Evolutionary conservation across 2,113 vertebrate species (phyloP).

Genomic region (Diphyllodes magnificus): DNA sequence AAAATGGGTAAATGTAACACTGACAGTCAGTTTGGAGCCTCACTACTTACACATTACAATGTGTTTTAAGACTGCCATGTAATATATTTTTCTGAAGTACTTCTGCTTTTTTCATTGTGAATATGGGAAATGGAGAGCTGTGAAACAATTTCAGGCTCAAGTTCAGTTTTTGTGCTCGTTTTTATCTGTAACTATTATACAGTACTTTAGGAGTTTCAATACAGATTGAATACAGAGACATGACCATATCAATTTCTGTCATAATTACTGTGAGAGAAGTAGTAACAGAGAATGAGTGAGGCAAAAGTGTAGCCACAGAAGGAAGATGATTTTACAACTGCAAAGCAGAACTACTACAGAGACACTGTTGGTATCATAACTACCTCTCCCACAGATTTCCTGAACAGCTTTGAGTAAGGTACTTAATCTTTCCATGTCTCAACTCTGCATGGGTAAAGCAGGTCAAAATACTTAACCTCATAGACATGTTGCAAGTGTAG

Average conservation of each 20-base stretch:
- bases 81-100: neutral
- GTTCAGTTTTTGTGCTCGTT: slow-evolving; percentile 14
- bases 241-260: neutral
- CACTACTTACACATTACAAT: neutral
- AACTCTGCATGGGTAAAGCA: slow-evolving; percentile 13
- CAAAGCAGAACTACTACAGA: neutral
- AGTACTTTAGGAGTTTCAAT: slow-evolving; percentile 17
- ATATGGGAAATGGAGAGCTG: neutral
- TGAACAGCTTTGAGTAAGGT: slow-evolving; percentile 12
- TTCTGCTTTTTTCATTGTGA: neutral
- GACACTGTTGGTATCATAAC: neutral
- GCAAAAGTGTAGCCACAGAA: slow-evolving; percentile 2
- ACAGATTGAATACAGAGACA: slow-evolving; percentile 2
- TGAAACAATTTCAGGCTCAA: slow-evolving; percentile 9
- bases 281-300: slow-evolving; percentile 13
- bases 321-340: slow-evolving; percentile 23
- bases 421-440: slow-evolving; percentile 42
- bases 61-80: neutral
- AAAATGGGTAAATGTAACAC: neutral
- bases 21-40: neutral
- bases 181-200: slow-evolving; percentile 18
- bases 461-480: slow-evolving; percentile 50
- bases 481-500: slow-evolving; percentile 4
- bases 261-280: slow-evolving; percentile 14
- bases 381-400: slow-evolving; percentile 42